Percentiles rank a stretch among this genome's conserved stretches.
phyloP scores from a whole-genome alignment of 2,888 invertebrate species.

The Eristalis arbustorum region DNA sequence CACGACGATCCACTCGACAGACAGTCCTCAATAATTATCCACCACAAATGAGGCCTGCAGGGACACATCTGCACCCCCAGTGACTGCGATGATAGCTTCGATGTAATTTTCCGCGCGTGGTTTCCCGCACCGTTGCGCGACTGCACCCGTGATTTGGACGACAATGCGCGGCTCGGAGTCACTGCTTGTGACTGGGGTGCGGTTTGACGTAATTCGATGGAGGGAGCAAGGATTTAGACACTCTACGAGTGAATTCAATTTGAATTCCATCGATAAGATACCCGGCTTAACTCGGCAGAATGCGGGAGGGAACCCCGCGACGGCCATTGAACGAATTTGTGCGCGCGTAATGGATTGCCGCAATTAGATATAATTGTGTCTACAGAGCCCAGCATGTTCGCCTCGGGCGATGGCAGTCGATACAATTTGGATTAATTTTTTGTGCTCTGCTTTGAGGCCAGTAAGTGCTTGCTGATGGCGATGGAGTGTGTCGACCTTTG shows the following conservation, averaged over 20 bases:
- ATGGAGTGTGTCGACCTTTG: background rate
- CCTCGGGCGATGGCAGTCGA: conserved; percentile 10
- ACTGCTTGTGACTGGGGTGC: conserved; percentile 31
- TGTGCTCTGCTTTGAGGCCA: background rate
- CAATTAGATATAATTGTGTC: conserved; percentile 51
- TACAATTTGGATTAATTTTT: conserved; percentile 43
- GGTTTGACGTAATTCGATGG: background rate
- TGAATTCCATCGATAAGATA: background rate
- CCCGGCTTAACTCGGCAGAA: background rate
- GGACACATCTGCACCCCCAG: background rate
- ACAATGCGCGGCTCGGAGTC: background rate
- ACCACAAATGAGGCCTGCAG: conserved; percentile 38
- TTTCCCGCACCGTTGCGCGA: conserved; percentile 8
- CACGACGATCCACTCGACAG: conserved; percentile 9
- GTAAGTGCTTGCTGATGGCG: conserved; percentile 36
- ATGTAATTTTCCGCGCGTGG: conserved; percentile 55
- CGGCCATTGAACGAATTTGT: background rate
- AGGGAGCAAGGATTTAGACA: background rate
- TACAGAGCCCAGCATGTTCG: background rate
- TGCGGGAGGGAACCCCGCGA: background rate
- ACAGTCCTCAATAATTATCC: conserved; percentile 53
- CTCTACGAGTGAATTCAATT: background rate
- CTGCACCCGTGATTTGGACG: conserved; percentile 47
- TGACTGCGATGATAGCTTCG: conserved; percentile 42
- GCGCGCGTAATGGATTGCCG: conserved; percentile 25